Base-by-base conservation (phyloP, 2,888 invertebrate species). In the Criorhina ranunculi region DNA sequence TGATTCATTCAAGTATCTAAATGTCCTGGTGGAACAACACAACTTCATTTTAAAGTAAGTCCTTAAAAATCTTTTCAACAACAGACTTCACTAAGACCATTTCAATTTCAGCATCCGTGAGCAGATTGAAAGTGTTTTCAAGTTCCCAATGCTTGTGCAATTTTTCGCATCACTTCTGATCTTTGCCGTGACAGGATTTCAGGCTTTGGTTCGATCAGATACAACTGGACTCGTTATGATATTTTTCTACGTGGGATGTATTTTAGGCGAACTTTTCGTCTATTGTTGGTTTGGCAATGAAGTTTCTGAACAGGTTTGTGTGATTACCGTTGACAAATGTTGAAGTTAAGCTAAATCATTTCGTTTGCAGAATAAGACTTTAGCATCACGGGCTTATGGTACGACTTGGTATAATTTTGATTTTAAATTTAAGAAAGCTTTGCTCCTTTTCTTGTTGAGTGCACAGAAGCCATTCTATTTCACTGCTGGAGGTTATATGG, bases 211-310 rank as follows among this genome's bases (percentile, higher is more conserved):
- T 8, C 80, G 87, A 11, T 40, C 85, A 2, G 62, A 64, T 8
- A 86, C 86, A 2, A 88, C 88, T 0, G 88, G 87, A 12, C 77
- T 88, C 5, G 19, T 87, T 8, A 72, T 89, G 0, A 89, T 89
- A 67, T 89, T 89, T 57, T 87, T 88, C 0, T 86, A 89, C 60
- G 87, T 88, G 12, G 73, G 87, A 69, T 89, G 89, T 53, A 86
- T 89, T 19, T 86, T 89, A 12, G 87, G 86, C 1, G 87, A 90
- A 35, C 76, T 90, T 6, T 89, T 89, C 11, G 15, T 88, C 2
- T 89, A 90, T 42, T 90, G 89, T 55, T 90, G 88, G 88, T 89
- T 89, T 62, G 89, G 89, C 12, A 90, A 89, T 69, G 89, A 89
- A 46, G 88, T 89, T 2, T 87, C 86, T 51, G 89, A 88, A 29